phyloP scores from a whole-genome alignment of 2,113 vertebrate genomes.

The Cygnus buccinator region DNA sequence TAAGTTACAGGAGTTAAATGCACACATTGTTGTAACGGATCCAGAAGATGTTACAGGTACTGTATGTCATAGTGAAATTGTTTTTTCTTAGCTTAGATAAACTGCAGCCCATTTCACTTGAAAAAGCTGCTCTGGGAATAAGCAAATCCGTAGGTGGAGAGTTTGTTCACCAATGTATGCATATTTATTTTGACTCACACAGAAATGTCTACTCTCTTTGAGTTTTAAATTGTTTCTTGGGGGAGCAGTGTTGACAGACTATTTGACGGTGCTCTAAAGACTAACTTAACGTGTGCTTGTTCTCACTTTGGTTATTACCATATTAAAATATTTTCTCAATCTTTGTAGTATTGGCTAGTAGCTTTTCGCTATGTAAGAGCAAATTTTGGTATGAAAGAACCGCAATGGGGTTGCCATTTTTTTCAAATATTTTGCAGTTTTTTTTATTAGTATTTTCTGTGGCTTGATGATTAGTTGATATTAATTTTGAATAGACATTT shows the following conservation, averaged over 20 bases:
- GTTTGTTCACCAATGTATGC: neutral
- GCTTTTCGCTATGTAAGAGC: neutral
- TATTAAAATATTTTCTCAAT: neutral
- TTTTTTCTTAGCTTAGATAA: neutral
- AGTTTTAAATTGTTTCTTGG: neutral
- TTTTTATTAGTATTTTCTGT: slow-evolving; percentile 14
- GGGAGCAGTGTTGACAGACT: neutral
- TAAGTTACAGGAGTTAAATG: slow-evolving; percentile 96
- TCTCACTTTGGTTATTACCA: neutral
- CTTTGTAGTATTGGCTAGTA: neutral
- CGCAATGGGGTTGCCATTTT: neutral
- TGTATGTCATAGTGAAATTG: neutral
- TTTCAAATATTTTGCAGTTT: neutral
- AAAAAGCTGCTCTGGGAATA: neutral
- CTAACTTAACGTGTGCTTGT: neutral
- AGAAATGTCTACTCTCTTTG: neutral
- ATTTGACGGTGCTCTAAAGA: neutral
- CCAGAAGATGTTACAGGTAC: slow-evolving; percentile 94
- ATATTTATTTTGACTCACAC: neutral
- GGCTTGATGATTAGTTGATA: neutral
- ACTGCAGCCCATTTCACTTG: neutral
- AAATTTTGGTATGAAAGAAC: neutral
- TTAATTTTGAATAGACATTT: neutral
- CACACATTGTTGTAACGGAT: slow-evolving; percentile 96
- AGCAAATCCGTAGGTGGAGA: accelerated